Conservation (phyloP, 2,888 invertebrate genomes). For the Drosophila koepferae region DNA sequence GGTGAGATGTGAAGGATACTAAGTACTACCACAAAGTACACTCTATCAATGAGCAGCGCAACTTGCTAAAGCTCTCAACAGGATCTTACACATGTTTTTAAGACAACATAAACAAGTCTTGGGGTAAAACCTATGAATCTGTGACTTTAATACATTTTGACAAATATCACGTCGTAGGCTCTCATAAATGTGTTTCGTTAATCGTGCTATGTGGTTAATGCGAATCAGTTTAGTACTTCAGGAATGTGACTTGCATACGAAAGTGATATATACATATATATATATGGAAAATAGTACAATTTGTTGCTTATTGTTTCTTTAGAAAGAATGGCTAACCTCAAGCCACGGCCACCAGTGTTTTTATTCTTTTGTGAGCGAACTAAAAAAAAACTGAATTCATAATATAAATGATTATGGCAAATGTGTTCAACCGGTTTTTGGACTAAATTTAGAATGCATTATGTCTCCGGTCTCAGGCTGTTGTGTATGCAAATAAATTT, state of each 20-base stretch:
- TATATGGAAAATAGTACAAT: conserved; percentile 5
- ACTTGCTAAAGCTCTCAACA: background rate
- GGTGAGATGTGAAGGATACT: conserved; percentile 30
- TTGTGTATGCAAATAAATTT: conserved; percentile 66
- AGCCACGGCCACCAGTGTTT: conserved; percentile 3
- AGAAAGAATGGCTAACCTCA: no score
- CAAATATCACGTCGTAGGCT: conserved; percentile 20
- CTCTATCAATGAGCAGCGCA: background rate
- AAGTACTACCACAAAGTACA: background rate
- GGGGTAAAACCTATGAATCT: conserved; percentile 33
- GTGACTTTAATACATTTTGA: conserved; percentile 26
- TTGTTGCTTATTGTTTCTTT: conserved; percentile 19
- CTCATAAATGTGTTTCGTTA: conserved; percentile 25
- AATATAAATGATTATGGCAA: conserved; percentile 23
- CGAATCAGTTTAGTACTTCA: conserved; percentile 20
- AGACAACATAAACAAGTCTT: conserved; percentile 44
- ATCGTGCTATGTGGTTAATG: conserved; percentile 21
- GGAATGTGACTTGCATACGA: conserved; percentile 51
- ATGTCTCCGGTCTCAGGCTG: conserved; percentile 19
- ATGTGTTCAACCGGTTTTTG: conserved; percentile 46
- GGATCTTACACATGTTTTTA: conserved; percentile 6
- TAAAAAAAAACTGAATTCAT: background rate
- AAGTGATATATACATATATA: background rate
- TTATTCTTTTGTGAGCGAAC: conserved; percentile 5
- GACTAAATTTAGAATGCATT: conserved; percentile 57